Evolutionary conservation across 2,113 vertebrate genomes (phyloP), one percentile per base, ranked within the genome.

Genomic region (Dolichotis patagonum): DNA sequence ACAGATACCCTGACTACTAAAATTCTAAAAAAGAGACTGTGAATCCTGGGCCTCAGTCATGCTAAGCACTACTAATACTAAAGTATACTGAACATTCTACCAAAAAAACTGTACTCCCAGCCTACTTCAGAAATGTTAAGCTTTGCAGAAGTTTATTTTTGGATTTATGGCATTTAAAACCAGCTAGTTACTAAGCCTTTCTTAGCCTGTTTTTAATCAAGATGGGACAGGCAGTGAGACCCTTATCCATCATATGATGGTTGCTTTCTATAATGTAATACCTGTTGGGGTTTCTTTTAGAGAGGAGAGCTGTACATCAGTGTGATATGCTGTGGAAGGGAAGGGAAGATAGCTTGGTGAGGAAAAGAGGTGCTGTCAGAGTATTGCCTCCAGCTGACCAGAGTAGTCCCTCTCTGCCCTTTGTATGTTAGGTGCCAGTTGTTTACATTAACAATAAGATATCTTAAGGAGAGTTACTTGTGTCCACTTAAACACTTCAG

Each of bases 231-330:
- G 73, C 85, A 4, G 73, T 80, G 10, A n/a, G 22, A 73, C 52
- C 52, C 60, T 65, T 90, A 80, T 20, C 9, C 3, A 62, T 77
- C 63, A 85, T 14, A 11, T 67, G 30, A 26, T 24, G 1, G 7
- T 95, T 91, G 63, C 63, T 87, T 85, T 96, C 22, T 86, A n/a
- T 95, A 75, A 63, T 43, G 16, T 82, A n/a, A 49, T 46, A 26
- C 12, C 1, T 32, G 24, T 52, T 75, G 30, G 14, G 35, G 20
- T 56, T 75, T 60, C 56, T 46, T 78, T 54, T 67, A 11, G 5
- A 28, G 38, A n/a, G 7, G 41, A 26, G 11, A 14, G 54, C 56
- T 85, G 19, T 54, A 20, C 30, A 22, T 91, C 12, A 88, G 26
- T 85, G 32, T 73, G 32, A 60, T 81, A 73, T 52, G 8, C 71